Evolutionary conservation across 2,113 vertebrate species (phyloP).

Genomic region (Corythornis cristatus): DNA sequence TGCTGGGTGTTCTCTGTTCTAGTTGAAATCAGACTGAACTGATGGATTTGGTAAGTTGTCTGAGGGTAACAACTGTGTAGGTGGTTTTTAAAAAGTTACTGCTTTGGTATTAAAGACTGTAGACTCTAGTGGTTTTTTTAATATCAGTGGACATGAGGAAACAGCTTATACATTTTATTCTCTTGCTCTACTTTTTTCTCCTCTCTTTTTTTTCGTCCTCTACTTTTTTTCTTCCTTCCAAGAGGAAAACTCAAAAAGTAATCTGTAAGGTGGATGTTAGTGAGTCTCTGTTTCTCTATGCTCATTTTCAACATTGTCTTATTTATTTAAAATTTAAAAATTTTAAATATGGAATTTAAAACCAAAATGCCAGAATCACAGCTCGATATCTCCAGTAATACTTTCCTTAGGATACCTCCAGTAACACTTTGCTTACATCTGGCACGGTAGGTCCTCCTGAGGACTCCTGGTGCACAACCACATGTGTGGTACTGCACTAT

Average conservation of each 20-base stretch:
- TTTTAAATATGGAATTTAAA: constrained; percentile 66
- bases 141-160: background rate
- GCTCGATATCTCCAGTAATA: background rate
- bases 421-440: background rate
- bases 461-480: background rate
- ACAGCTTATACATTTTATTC: background rate
- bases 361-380: constrained; percentile 28
- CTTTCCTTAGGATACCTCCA: fast-evolving
- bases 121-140: background rate
- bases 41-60: background rate
- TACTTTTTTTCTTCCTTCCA: background rate
- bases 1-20: background rate
- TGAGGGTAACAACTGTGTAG: background rate
- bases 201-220: background rate
- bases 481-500: constrained; percentile 71
- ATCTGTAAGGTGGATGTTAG: constrained; percentile 60
- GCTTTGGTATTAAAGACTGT: background rate
- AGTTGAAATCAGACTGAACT: background rate
- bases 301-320: constrained; percentile 80
- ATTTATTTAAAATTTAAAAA: background rate
- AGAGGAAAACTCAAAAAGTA: constrained; percentile 60
- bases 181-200: background rate
- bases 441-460: background rate
- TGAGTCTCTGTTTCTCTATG: constrained; percentile 74
- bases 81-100: background rate